Base-by-base conservation (phyloP, 2,797 vertebrate species). In the Parauchenoglanis punctatus region DNA sequence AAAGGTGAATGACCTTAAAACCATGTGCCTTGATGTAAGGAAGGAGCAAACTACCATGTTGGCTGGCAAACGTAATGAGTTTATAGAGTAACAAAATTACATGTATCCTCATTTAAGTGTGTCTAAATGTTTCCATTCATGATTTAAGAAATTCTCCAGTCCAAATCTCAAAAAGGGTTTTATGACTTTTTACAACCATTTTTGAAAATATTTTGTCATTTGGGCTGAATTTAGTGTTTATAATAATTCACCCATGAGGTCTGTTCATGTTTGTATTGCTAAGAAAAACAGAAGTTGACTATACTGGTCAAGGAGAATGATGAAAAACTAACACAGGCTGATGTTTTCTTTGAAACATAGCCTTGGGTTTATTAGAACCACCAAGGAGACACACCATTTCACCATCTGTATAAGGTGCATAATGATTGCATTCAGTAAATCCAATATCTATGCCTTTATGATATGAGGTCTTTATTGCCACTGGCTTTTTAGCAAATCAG, bases 1-100 rank as follows among this genome's bases (percentile, higher is more conserved):
- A 56, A 63, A 81, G 87, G 75, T 20, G n/a, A 88, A 85, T 81
- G 76, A 81, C 83, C 83, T 85, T 20, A 81, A 72, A 58, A 44
- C 67, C 54, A 81, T n/a, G 2, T 25, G 44, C 46, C 31, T 44
- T 68, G 31, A 68, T n/a, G 25, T 59, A 11, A 72, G 49, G 31
- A 44, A 44, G 59, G 59, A 65, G 58, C 18, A 52, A 76, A 49
- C 12, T 85, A 40, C 23, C 8, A n/a, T 61, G 23, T 75, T 23
- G 23, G 13, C 1, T 63, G 40, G 23, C 80, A 81, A 49, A 82
- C 58, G 0, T n/a, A 81, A 44, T 81, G 40, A n/a, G 7, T 49
- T 59, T 59, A 23, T 80, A 82, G 3, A 65, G 8, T 35, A 8
- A 40, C 20, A 28, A 23, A 35, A 28, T 49, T 28, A 23, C 31